Evolutionary conservation across 1,140 invertebrate genomes (phyloP), one percentile per base, ranked within the genome.

Genomic region (Eurosta solidaginis): DNA sequence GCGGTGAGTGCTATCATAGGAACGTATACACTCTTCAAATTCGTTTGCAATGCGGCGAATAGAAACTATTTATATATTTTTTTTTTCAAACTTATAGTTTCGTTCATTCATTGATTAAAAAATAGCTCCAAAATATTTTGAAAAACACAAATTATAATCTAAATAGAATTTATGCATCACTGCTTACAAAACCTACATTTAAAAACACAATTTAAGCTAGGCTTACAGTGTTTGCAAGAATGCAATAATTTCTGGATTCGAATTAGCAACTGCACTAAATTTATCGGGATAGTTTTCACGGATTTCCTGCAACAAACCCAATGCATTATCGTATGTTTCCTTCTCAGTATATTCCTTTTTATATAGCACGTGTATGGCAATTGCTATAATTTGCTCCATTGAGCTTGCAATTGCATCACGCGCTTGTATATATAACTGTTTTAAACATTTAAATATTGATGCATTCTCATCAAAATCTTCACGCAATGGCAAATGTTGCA

Each of bases 391-490:
- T 40, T 85, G 83, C 25, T 85, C 83, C 42, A 93, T 83, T 78
- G 91, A 87, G 1, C 89, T 80, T 9, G 88, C 82, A 14, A 93
- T 83, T 49, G 90, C 82, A 33, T 89, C 85, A 80, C 91, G 89
- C 0, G 91, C 90, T 75, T 89, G 88, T 81, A 90, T 87, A 79
- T 92, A 93, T 1, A 96, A 88, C 9, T 89, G 87, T 36, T 89
- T 85, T 74, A 96, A 90, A 82, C 92, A 92, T 77, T 91, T 91
- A 76, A 92, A 92, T 6, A 96, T 90, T 25, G 92, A 91, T 27
- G 91, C 90, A 82, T 94, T 93, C 82, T 96, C 95, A 78, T 92
- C 91, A 80, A 91, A 91, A 85, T 96, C 95, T 87, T 94, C 91
- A 78, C 92, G 91, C 20, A 96, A 83, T 20, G 95, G 95, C 54